Conservation (phyloP, 2,113 vertebrate species). For the Brachyhypopomus gauderio region DNA sequence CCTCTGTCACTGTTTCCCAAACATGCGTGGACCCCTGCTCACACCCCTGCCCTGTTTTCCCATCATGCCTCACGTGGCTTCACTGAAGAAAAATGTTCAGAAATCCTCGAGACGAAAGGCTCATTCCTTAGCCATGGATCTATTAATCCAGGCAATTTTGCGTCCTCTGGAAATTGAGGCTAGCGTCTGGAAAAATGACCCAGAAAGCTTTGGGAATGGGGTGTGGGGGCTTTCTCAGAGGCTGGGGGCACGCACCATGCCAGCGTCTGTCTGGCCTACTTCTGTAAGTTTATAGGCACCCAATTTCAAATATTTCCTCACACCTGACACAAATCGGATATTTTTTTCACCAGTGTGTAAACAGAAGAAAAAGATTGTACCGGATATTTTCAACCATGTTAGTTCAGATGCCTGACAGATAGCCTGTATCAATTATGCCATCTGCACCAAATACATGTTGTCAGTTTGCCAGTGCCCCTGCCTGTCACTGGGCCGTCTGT, state of each 20-base stretch:
- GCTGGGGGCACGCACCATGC: slow-evolving; percentile 5
- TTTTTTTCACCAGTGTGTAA: slow-evolving; percentile 7
- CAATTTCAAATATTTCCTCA: slow-evolving; percentile 40
- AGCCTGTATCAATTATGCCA: slow-evolving; percentile 43
- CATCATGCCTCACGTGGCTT: background rate
- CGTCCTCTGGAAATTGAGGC: background rate
- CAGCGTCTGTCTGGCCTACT: slow-evolving; percentile 9
- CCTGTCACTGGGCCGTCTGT: slow-evolving; percentile 41
- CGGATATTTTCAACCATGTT: slow-evolving; percentile 32
- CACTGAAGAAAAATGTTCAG: background rate
- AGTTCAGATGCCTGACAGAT: slow-evolving; percentile 47
- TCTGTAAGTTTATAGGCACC: background rate
- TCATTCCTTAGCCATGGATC: background rate
- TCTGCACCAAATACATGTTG: slow-evolving; percentile 47
- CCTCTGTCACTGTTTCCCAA: background rate
- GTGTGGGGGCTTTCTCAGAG: background rate
- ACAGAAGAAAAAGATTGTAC: slow-evolving; percentile 15
- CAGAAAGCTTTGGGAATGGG: slow-evolving; percentile 23
- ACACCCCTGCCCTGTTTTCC: background rate
- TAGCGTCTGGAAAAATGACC: background rate
- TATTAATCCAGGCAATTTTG: background rate
- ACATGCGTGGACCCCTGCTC: background rate
- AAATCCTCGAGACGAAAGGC: background rate
- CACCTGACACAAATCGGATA: slow-evolving; percentile 22
- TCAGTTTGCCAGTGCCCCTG: slow-evolving; percentile 49